Percentiles rank a stretch among this genome's conserved stretches.
phyloP scores from a whole-genome alignment of 1,140 invertebrate genomes.

The Tetramorium parvispinum region DNA sequence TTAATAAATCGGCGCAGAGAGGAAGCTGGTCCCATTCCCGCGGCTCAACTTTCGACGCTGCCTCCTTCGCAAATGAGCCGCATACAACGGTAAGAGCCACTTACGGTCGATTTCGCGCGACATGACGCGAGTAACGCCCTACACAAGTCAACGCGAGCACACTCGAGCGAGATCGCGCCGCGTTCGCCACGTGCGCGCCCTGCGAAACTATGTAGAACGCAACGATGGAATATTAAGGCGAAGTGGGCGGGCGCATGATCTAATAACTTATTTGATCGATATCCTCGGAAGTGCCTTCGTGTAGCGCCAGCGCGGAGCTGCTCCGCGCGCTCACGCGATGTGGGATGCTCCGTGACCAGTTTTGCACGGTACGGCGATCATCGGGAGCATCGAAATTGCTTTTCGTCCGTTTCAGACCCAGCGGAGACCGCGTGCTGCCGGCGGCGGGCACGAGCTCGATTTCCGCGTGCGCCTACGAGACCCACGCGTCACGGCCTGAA shows the following conservation, averaged over 20 bases:
- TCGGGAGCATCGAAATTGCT: constrained; percentile 51
- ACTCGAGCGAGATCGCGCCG: not conserved
- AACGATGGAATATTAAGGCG: constrained; percentile 25
- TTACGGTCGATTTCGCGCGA: not conserved
- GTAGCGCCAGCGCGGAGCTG: constrained; percentile 13
- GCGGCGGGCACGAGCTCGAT: not conserved
- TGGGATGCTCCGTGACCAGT: constrained; percentile 46
- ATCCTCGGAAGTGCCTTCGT: constrained; percentile 21
- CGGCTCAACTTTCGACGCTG: not conserved
- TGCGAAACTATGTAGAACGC: constrained; percentile 21
- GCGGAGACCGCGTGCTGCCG: not conserved
- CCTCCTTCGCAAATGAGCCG: not conserved
- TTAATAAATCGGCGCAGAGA: not conserved
- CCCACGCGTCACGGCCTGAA: not conserved
- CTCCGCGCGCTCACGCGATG: constrained; percentile 58
- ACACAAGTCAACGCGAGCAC: not conserved
- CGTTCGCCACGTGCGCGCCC: constrained; percentile 1
- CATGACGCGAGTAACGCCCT: not conserved
- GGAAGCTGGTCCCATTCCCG: not conserved
- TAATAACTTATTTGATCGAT: constrained; percentile 68
- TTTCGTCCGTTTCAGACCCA: constrained; percentile 4
- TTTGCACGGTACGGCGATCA: constrained; percentile 51
- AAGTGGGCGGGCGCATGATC: constrained; percentile 53
- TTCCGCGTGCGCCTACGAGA: not conserved
- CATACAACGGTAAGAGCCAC: not conserved